phyloP scores from a whole-genome alignment of 2,888 invertebrate genomes.

The Nomada lathburiana region DNA sequence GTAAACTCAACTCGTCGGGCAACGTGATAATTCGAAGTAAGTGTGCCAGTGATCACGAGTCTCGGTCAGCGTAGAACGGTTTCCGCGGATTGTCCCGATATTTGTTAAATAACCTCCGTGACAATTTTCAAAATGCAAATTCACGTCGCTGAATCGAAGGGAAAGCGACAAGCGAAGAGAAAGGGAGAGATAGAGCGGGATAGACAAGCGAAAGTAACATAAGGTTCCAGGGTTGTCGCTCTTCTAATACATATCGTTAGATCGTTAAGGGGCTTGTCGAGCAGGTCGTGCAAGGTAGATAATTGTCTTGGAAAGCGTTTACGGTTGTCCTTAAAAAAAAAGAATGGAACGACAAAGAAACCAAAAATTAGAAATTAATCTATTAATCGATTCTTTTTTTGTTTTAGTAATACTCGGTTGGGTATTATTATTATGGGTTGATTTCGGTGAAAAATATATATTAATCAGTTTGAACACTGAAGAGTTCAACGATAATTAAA shows the following conservation, averaged over 20 bases:
- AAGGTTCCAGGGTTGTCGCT: constrained; percentile 64
- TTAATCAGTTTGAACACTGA: not conserved
- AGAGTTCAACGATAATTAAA: not conserved
- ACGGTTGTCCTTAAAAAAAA: constrained; percentile 15
- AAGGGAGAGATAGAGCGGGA: constrained; percentile 1
- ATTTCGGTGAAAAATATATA: not conserved
- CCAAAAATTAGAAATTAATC: not conserved
- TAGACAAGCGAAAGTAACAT: constrained; percentile 20
- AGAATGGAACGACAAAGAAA: too few relatives aligned
- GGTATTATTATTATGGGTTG: too few relatives aligned
- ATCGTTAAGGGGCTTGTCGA: constrained; percentile 56
- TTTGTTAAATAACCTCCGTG: not conserved
- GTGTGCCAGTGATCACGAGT: constrained; percentile 11
- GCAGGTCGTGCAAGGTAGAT: constrained; percentile 53
- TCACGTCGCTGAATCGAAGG: constrained; percentile 20
- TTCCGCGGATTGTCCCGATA: constrained; percentile 2
- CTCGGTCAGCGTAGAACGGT: not conserved
- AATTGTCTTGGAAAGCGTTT: constrained; percentile 55
- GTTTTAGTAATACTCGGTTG: too few relatives aligned
- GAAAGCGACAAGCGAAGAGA: not conserved
- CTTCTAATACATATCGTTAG: constrained; percentile 67
- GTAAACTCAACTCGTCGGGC: constrained; percentile 33
- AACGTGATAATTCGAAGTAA: constrained; percentile 34
- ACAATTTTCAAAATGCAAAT: not conserved
- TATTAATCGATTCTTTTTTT: too few relatives aligned